Evolutionary conservation across 2,888 invertebrate species (phyloP).

Genomic region (Cistogaster globosa): DNA sequence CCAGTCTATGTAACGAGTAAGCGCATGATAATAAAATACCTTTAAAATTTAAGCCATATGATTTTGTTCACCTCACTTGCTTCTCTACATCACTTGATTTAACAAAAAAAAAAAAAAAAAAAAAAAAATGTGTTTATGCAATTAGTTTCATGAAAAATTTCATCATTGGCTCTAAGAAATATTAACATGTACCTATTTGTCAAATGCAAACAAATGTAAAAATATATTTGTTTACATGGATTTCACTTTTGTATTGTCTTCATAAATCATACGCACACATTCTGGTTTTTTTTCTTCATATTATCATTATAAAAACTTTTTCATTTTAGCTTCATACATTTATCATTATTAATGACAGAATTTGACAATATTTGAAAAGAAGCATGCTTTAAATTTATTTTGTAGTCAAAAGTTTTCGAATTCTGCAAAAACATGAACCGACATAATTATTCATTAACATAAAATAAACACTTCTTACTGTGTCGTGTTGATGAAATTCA

Average conservation of each 20-base stretch:
- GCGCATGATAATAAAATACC: too few relatives aligned
- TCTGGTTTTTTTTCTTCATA: neutral
- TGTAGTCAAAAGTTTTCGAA: constrained; percentile 37
- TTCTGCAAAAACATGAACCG: constrained; percentile 25
- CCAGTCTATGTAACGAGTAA: too few relatives aligned
- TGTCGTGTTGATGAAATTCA: constrained; percentile 14
- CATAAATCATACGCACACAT: constrained; percentile 28
- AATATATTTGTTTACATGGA: too few relatives aligned
- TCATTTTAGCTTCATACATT: neutral
- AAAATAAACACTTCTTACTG: constrained; percentile 56
- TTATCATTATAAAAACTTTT: constrained; percentile 3
- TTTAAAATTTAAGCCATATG: too few relatives aligned
- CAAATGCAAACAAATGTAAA: neutral
- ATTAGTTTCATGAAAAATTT: too few relatives aligned
- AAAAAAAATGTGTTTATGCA: too few relatives aligned
- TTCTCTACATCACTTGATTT: too few relatives aligned
- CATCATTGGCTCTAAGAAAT: too few relatives aligned
- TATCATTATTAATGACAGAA: constrained; percentile 44
- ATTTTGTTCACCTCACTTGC: too few relatives aligned
- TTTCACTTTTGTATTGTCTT: neutral
- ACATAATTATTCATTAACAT: constrained; percentile 65
- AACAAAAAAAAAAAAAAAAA: too few relatives aligned
- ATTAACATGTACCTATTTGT: too few relatives aligned
- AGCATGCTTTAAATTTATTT: neutral
- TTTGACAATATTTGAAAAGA: constrained; percentile 34